phyloP scores from a whole-genome alignment of 1,140 invertebrate species.

The Bursaphelenchus mucronatus region DNA sequence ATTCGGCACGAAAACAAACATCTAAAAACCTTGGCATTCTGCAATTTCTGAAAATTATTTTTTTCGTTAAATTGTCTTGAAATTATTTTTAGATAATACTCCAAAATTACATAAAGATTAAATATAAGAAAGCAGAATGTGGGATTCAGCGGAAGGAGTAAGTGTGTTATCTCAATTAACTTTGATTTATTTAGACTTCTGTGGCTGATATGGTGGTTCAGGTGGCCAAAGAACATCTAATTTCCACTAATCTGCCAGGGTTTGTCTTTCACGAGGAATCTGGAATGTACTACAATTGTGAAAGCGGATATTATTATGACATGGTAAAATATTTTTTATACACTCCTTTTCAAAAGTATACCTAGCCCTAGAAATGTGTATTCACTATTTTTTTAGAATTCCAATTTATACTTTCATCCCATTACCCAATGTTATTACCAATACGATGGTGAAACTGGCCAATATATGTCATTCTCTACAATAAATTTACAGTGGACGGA shows the following conservation, averaged over 20 bases:
- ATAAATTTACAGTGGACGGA: neutral
- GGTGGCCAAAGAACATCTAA: conserved; percentile 12
- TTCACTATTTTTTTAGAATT: neutral
- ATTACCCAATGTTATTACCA: conserved; percentile 3
- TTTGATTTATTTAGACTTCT: neutral
- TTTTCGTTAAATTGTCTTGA: no score
- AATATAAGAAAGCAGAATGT: no score
- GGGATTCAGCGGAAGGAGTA: no score
- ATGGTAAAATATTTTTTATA: neutral
- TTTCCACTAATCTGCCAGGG: conserved; percentile 14
- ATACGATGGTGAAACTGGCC: conserved; percentile 11
- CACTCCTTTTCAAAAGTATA: no score
- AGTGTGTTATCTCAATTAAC: neutral
- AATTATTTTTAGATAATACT: no score
- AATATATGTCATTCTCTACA: neutral
- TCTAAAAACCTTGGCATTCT: no score
- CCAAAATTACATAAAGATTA: no score
- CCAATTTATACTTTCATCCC: conserved; percentile 7
- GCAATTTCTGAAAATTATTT: no score
- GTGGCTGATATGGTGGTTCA: conserved; percentile 22
- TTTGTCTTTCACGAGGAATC: conserved; percentile 19
- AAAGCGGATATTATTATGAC: conserved; percentile 18
- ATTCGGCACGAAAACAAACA: no score
- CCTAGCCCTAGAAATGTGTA: no score
- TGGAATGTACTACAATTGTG: conserved; percentile 21